Evolutionary conservation across 2,797 vertebrate genomes (phyloP).

Genomic region (Apodemus agrarius): DNA sequence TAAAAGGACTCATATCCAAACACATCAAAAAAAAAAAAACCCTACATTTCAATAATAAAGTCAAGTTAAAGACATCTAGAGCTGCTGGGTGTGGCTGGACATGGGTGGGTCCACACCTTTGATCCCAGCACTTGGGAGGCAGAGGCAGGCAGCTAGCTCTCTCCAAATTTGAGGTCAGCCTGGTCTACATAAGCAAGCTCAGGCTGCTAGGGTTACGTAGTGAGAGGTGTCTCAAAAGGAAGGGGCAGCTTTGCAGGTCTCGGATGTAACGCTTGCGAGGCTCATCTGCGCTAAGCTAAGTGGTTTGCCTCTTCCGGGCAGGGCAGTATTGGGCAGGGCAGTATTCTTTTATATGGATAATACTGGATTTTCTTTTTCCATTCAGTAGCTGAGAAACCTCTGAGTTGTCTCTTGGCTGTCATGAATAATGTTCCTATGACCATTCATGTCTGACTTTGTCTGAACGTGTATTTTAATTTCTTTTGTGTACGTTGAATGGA

Average conservation of each 20-base stretch:
- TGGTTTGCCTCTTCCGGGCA: not conserved
- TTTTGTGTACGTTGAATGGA: not conserved
- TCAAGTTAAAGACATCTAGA: not conserved
- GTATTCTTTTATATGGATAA: not conserved
- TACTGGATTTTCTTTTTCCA: not conserved
- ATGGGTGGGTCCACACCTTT: not conserved
- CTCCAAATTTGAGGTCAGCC: not conserved
- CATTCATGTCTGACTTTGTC: not conserved
- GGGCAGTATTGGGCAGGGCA: not conserved
- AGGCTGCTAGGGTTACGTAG: not conserved
- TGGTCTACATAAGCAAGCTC: not conserved
- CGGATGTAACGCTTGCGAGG: not conserved
- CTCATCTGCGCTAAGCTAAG: not conserved
- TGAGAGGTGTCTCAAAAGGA: not conserved
- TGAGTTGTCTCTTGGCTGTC: not conserved
- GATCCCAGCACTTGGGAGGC: not conserved
- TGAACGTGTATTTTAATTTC: not conserved
- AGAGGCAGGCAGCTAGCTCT: too few species aligned
- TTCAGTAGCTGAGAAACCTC: not conserved
- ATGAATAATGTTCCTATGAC: not conserved
- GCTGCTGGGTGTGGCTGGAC: not conserved
- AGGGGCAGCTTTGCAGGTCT: not conserved
- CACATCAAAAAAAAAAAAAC: not conserved
- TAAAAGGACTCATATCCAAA: not conserved
- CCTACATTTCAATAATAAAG: not conserved